Evolutionary conservation across 2,888 invertebrate genomes (phyloP).

Genomic region (Hybos culiciformis): DNA sequence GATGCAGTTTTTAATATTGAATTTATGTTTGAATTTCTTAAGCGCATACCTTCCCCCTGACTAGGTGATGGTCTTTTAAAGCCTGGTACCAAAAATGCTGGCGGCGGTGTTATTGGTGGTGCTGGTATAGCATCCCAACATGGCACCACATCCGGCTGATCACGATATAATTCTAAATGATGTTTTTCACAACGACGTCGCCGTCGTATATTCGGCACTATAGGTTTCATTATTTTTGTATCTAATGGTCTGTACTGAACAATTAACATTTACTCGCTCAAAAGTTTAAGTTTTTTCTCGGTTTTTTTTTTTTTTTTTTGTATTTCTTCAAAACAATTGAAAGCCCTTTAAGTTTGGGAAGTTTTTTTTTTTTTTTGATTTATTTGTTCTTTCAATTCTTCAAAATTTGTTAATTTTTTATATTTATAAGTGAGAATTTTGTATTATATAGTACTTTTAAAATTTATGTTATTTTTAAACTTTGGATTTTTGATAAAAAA

Average conservation of each 20-base stretch:
- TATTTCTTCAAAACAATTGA: too few species aligned
- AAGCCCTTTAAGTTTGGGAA: too few species aligned
- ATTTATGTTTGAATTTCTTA: too few species aligned
- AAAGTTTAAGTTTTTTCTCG: neutral
- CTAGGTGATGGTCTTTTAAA: slow-evolving; percentile 36
- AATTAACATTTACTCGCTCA: neutral
- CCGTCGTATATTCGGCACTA: slow-evolving; percentile 47
- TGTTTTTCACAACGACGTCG: slow-evolving; percentile 49
- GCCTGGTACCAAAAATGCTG: slow-evolving; percentile 49
- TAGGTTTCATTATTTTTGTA: slow-evolving; percentile 45
- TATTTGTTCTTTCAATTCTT: too few species aligned
- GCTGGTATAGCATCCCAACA: slow-evolving; percentile 42
- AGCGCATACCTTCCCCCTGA: slow-evolving; percentile 22
- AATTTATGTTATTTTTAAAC: too few species aligned
- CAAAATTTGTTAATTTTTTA: too few species aligned
- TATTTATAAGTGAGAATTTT: too few species aligned
- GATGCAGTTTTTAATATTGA: too few species aligned
- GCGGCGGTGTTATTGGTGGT: slow-evolving; percentile 53
- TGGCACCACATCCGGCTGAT: slow-evolving; percentile 40
- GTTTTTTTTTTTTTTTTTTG: too few species aligned
- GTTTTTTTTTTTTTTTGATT: too few species aligned
- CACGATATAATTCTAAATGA: slow-evolving; percentile 37
- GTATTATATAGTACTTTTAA: too few species aligned
- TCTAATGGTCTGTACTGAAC: neutral
- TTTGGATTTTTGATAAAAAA: too few species aligned